Evolutionary conservation across 2,113 vertebrate genomes (phyloP), one percentile per base, ranked within the genome.

Genomic region (Corapipo altera): DNA sequence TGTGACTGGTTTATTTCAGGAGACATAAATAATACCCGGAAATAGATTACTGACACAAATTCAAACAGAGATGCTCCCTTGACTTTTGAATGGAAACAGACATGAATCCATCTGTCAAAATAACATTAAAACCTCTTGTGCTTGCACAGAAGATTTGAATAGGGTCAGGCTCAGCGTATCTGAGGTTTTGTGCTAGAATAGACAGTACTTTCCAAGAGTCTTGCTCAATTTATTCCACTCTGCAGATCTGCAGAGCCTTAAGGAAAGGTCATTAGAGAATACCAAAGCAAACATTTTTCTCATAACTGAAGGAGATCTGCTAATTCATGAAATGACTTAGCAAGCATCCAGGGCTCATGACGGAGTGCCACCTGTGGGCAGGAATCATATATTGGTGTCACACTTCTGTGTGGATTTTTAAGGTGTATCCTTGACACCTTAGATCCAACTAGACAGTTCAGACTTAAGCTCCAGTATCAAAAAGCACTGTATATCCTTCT

Each of bases 31-130:
- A 90, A 73, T 46, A 93, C 14, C 64, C 4, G 2, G 88, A 93
- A 96, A 80, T 9, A 44, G 72, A 59, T 65, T 71, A 28, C 43
- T 78, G 85, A 88, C 82, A 92, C 39, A 55, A 90, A 79, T 90
- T 70, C 55, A 93, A 91, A 94, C 88, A 77, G 43, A 80, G 67
- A 32, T 81, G 75, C 48, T 94, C 43, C 49, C 30, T 95, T 72
- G 55, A 65, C 69, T 94, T 90, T 93, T 33, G 2, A 83, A 85
- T 55, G 39, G 69, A 86, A 96, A 94, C 75, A 92, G 75, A 66
- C 35, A 33, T 6, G 55, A 5, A 59, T 67, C 46, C 43, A 48
- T 55, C 59, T 76, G 69, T 86, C 79, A 91, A 76, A 97, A 86
- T 74, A 95, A 51, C 46, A 54, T 82, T 78, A 46, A 86, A 94